Base-by-base conservation (phyloP, 2,797 vertebrate genomes). In the Sebastiscus tertius region DNA sequence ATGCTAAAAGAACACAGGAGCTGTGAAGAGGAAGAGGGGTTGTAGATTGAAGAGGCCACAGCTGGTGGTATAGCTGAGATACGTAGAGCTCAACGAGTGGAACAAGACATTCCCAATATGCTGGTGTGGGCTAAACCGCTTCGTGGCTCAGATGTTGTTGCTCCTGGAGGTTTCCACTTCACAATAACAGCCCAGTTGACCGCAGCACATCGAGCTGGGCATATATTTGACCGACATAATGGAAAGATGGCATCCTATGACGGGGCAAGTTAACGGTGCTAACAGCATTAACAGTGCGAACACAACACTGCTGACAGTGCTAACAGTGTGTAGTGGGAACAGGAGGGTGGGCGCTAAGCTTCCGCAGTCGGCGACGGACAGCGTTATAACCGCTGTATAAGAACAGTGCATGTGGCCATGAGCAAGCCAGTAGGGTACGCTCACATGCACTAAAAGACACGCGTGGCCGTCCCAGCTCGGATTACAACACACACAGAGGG, bases 381-480 rank as follows among this genome's bases (percentile, higher is more conserved):
- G 42, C 1, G 16, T 46, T 46, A 42, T 42, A 14, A 0, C 1
- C 36, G 12, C 1, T 0, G 12, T 39, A 39, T 39, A 39, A 39
- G 36, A 0, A 0, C 36, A 39, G 36, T 39, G 36, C 36, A 39
- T 14, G 0, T 6, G 13, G 39, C 39, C 39, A 0, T 42, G 39
- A 46, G 0, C 16, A 0, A 46, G 42, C 42, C 42, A 18, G 14
- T 46, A 46, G 39, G 14, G 39, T 6, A 0, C 39, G 3, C 14
- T 46, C 39, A 46, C 39, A 46, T 6, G 39, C 42, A 46, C 3
- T 18, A 18, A 46, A 46, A 46, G 42, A 14, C 36, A 39, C 0
- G 36, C 13, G 2, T 39, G 36, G 16, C 42, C 6, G 16, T 46
- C 42, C 42, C 16, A 46, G 42, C 42, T 46, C 42, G 2, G 42